Percentiles rank a stretch among this genome's conserved stretches.
phyloP scores from a whole-genome alignment of 2,888 invertebrate genomes.

The Tenthredo scrophulariae region DNA sequence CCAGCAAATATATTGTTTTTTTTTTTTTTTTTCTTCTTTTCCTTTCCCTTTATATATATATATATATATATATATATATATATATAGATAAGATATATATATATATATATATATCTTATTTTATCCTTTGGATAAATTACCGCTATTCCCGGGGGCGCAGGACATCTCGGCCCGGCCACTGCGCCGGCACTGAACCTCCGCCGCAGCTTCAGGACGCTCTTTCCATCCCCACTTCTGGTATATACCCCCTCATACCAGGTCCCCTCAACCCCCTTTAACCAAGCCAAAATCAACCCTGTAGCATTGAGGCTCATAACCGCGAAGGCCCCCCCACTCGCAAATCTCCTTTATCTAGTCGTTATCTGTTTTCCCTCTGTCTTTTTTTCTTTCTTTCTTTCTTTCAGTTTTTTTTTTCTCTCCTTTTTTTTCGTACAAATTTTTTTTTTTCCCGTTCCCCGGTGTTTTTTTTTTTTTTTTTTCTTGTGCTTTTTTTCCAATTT shows the following conservation, averaged over 20 bases:
- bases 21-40: neutral
- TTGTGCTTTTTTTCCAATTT: neutral
- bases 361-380: conserved; percentile 1
- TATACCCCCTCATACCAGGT: conserved; percentile 42
- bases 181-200: conserved; percentile 78
- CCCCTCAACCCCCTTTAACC: conserved; percentile 48
- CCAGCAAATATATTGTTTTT: neutral
- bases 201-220: conserved; percentile 77
- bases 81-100: neutral
- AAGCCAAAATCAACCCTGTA: conserved; percentile 43
- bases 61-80: neutral
- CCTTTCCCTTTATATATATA: neutral
- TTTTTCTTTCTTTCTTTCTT: neutral
- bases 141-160: conserved; percentile 65
- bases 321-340: neutral
- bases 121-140: neutral
- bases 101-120: neutral
- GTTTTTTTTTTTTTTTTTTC: neutral
- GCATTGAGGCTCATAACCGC: conserved; percentile 19
- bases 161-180: conserved; percentile 78
- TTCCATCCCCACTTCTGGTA: conserved; percentile 62
- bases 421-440: neutral
- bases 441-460: too few species aligned
- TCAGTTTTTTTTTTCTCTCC: neutral
- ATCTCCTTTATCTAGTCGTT: neutral